phyloP scores from a whole-genome alignment of 2,888 invertebrate species.

The Flexamia atlantica region DNA sequence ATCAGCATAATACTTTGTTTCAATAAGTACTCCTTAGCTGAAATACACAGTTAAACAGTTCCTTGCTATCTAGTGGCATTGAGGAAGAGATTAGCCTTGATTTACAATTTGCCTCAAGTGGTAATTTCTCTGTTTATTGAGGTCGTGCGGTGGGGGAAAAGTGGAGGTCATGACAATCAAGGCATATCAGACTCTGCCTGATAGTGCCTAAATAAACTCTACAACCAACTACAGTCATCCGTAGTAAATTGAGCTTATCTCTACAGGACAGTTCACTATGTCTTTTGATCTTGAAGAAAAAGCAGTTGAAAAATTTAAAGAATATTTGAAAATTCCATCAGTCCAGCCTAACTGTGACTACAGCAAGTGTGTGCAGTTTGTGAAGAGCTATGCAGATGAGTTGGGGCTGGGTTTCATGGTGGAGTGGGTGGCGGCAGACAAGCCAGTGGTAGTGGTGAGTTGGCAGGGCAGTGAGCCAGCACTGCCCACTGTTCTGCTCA shows the following conservation, averaged over 20 bases:
- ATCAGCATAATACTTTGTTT: no score
- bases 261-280: neutral
- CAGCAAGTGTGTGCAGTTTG: conserved; percentile 87
- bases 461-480: conserved; percentile 87
- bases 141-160: neutral
- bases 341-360: conserved; percentile 93
- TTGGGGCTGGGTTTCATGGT: conserved; percentile 83
- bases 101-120: conserved; percentile 25
- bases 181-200: conserved; percentile 1
- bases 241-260: neutral
- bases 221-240: neutral
- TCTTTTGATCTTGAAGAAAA: conserved; percentile 66
- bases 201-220: neutral
- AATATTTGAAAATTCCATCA: conserved; percentile 91
- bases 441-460: conserved; percentile 90
- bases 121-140: conserved; percentile 14
- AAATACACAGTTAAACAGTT: neutral
- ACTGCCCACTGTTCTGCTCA: conserved; percentile 87
- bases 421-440: conserved; percentile 80
- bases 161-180: conserved; percentile 26
- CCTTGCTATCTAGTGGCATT: neutral
- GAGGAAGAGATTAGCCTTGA: neutral
- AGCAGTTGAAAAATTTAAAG: conserved; percentile 86
- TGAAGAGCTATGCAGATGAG: conserved; percentile 84
- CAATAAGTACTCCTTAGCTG: no score